These are phyloP conservation scores for Corythornis cristatus DNA, from an alignment of 2,113 vertebrate species.

Conservation along the genomic window DNA sequence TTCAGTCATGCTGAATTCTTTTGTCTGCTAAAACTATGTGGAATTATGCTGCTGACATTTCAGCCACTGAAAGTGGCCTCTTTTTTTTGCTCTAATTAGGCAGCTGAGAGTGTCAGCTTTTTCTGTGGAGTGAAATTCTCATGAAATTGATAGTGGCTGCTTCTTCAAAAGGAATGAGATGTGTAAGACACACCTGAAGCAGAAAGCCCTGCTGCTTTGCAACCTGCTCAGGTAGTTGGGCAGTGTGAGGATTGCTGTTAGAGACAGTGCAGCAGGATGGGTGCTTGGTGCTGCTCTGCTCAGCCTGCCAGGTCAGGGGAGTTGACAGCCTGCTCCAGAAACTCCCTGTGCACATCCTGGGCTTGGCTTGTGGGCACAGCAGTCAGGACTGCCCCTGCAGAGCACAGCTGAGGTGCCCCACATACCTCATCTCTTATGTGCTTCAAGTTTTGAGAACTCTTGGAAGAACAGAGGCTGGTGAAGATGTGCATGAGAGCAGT, in stretches of 20 bases:
- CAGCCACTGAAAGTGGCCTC: conserved; percentile 11
- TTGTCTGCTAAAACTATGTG: conserved; percentile 23
- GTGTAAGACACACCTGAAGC: neutral
- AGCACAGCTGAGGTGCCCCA: neutral
- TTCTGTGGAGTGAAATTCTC: neutral
- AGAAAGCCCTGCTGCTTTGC: neutral
- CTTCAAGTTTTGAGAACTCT: conserved; percentile 34
- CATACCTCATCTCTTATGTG: conserved; percentile 20
- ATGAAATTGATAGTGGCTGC: neutral
- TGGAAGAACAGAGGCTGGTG: conserved; percentile 35
- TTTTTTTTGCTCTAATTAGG: conserved; percentile 43
- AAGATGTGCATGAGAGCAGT: conserved; percentile 67
- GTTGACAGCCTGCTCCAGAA: neutral
- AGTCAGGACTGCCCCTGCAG: neutral
- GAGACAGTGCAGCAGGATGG: neutral
- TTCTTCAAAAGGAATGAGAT: conserved; percentile 2
- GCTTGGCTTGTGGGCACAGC: neutral
- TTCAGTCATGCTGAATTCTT: conserved; percentile 23
- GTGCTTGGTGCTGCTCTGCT: neutral
- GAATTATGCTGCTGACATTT: conserved; percentile 52
- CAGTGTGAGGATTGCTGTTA: neutral
- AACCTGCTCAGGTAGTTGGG: neutral
- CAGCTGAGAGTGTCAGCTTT: conserved; percentile 29
- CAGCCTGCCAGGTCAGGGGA: neutral
- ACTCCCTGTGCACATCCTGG: neutral